Conservation (phyloP, 2,797 vertebrate genomes). For the Oreortyx pictus region DNA sequence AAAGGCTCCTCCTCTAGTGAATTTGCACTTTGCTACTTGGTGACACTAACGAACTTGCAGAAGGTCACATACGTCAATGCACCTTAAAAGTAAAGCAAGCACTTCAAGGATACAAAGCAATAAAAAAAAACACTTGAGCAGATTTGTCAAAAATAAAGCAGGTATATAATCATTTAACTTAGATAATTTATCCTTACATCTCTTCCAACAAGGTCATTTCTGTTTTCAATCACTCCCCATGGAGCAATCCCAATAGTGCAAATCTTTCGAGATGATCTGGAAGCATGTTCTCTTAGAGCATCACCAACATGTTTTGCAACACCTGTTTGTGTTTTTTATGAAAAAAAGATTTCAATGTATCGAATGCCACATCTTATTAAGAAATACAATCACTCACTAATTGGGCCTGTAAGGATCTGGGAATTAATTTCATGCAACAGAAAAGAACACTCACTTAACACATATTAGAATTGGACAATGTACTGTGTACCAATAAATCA, state of each 20-base stretch:
- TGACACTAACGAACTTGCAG: background rate
- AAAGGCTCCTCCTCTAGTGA: background rate
- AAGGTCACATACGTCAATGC: background rate
- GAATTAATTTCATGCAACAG: background rate
- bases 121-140: background rate
- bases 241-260: slow-evolving; percentile 97
- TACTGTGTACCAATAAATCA: background rate
- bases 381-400: background rate
- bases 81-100: background rate
- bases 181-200: slow-evolving; percentile 86
- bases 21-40: slow-evolving; percentile 26
- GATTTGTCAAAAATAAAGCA: background rate
- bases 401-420: background rate
- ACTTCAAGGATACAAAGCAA: background rate
- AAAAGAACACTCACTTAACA: background rate
- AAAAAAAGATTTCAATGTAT: background rate
- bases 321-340: slow-evolving; percentile 75
- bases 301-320: slow-evolving; percentile 99
- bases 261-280: slow-evolving; percentile 97
- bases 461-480: background rate
- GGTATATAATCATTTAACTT: background rate
- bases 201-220: slow-evolving; percentile 97
- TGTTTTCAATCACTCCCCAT: slow-evolving; percentile 99
- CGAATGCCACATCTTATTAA: background rate
- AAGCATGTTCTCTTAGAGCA: slow-evolving; percentile 95